These are phyloP conservation scores for Drosophila santomea DNA, from an alignment of 1,140 invertebrate species.

Conservation along the genomic window DNA sequence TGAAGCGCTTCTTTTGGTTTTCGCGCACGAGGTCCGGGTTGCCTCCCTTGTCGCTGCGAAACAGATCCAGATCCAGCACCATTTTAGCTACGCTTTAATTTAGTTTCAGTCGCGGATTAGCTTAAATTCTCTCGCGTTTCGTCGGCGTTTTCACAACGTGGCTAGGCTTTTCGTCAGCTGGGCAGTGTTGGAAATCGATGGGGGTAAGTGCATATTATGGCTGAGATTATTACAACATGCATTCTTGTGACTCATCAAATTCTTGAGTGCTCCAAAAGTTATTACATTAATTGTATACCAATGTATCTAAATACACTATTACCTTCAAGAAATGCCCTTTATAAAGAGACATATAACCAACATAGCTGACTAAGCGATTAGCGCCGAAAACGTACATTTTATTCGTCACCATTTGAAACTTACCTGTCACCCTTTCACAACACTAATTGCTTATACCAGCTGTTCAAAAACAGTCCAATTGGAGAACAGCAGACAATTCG, in stretches of 20 bases:
- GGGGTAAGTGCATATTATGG: neutral
- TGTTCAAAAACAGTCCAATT: constrained; percentile 41
- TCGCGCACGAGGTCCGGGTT: constrained; percentile 95
- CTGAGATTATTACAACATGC: neutral
- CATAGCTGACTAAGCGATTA: too few relatives aligned
- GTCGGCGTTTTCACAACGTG: constrained; percentile 72
- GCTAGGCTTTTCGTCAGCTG: constrained; percentile 45
- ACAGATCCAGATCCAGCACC: constrained; percentile 99
- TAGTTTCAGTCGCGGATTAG: constrained; percentile 27
- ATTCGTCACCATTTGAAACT: neutral
- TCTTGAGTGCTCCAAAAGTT: neutral
- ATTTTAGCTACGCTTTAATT: constrained; percentile 86
- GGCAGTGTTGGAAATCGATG: constrained; percentile 14
- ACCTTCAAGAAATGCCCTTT: too few relatives aligned
- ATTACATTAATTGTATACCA: neutral
- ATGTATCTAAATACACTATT: too few relatives aligned
- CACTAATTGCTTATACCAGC: constrained; percentile 19
- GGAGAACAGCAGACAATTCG: constrained; percentile 8
- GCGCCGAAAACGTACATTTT: neutral
- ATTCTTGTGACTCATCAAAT: neutral
- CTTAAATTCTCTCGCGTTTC: constrained; percentile 22
- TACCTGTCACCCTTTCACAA: neutral
- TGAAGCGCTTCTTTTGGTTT: constrained; percentile 96
- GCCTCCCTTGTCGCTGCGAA: constrained; percentile 97
- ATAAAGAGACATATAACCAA: too few relatives aligned